A percentile compares a stretch with the other conserved stretches of the same genome.
phyloP scores from a whole-genome alignment of 2,113 vertebrate species.

The Phalacrocorax aristotelis region DNA sequence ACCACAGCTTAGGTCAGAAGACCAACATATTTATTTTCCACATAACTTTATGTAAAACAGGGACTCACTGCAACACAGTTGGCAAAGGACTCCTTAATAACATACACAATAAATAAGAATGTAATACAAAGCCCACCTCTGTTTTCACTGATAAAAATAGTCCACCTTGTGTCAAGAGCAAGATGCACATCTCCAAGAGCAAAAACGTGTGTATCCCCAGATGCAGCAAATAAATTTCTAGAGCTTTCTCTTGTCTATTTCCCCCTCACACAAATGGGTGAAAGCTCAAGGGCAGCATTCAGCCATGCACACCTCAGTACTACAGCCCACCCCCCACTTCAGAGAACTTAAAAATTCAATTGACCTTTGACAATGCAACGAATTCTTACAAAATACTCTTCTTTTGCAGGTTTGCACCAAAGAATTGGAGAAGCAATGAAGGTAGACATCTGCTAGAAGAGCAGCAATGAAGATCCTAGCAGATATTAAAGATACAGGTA shows the following conservation, averaged over 20 bases:
- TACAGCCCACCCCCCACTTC: not conserved
- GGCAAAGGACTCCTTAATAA: not conserved
- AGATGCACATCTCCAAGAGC: not conserved
- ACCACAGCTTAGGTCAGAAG: not conserved
- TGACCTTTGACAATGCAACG: not conserved
- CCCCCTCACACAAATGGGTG: not conserved
- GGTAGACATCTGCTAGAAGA: not conserved
- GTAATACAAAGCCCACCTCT: not conserved
- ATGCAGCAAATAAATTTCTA: not conserved
- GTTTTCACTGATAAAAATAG: not conserved
- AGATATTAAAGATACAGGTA: not conserved
- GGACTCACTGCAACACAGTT: not conserved
- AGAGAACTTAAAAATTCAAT: not conserved
- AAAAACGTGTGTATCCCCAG: not conserved
- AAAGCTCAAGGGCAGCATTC: not conserved
- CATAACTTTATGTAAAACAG: not conserved
- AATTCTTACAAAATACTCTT: not conserved
- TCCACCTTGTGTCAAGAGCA: not conserved
- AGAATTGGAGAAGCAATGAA: conserved; percentile 18
- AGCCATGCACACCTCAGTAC: not conserved
- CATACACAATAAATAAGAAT: not conserved
- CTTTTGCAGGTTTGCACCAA: not conserved
- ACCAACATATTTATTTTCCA: not conserved
- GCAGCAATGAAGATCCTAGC: not conserved
- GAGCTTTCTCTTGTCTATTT: not conserved